Base-by-base conservation (phyloP, 1,140 invertebrate genomes). In the Thaumetopoea pityocampa region DNA sequence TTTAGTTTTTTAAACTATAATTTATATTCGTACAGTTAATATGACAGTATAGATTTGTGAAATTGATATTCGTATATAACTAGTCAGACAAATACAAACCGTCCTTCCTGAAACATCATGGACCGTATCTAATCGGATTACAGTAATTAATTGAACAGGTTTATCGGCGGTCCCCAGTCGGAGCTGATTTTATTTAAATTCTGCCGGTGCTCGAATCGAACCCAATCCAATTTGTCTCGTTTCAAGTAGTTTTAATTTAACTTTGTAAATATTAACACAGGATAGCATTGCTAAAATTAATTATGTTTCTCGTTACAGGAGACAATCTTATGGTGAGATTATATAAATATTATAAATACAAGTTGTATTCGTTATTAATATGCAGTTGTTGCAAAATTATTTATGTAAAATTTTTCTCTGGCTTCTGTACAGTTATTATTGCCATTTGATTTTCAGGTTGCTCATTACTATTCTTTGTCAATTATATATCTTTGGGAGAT, bases 171-270 rank as follows among this genome's bases (percentile, higher is more conserved):
- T 10, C 15, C 12, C 11, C 7, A 10, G 17, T 3, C 11, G 17
- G n/a, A 19, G 10, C n/a, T 17, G 4, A 12, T 8, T 8, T 37
- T 8, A 28, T 40, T 18, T 40, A 40, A 40, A 63, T 58, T 58
- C 42, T 35, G 41, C 50, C 34, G 38, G 34, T 45, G 18, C 29
- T 52, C 43, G 53, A 52, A 50, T 51, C 51, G 43, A 26, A 41
- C 35, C 30, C 32, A 43, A 58, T 61, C 50, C 23, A 58, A 53
- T 65, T 37, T 37, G 27, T 28, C 37, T 55, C 45, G 51, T 52
- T 51, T 57, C 43, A 54, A 57, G 37, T 49, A 46, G 36, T 30
- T 55, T 58, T 59, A 58, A 62, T 62, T 58, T 65, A 41, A 27
- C 30, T 19, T 42, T 34, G 30, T 33, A 53, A 44, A 44, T 56